Conservation (phyloP, 2,888 invertebrate species). For the Synergus japonicus region DNA sequence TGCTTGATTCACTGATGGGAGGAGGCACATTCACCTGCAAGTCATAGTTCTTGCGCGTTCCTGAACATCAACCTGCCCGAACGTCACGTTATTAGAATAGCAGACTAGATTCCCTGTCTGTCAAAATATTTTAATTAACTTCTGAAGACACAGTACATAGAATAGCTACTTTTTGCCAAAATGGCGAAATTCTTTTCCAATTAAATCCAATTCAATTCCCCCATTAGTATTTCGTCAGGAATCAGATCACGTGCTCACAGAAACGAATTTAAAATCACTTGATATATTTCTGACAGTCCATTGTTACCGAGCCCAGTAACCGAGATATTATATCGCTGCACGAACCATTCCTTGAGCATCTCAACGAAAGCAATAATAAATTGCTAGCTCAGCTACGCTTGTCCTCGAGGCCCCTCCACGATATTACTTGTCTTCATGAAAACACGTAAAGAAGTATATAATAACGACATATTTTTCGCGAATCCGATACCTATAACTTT, state of each 20-base stretch:
- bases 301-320: not conserved
- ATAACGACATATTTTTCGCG: not conserved
- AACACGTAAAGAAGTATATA: not conserved
- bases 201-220: not conserved
- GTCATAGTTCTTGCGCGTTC: not conserved
- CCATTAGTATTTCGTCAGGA: not conserved
- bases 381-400: constrained; percentile 1
- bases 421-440: not conserved
- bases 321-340: not conserved
- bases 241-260: not conserved
- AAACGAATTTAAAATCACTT: not conserved
- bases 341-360: not conserved
- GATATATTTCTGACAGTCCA: not conserved
- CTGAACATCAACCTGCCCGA: not conserved
- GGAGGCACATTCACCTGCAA: not conserved
- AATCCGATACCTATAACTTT: not conserved
- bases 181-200: not conserved
- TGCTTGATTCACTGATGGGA: constrained; percentile 59
- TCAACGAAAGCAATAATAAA: constrained; percentile 21
- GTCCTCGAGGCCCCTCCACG: not conserved
- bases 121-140: not conserved
- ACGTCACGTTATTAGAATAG: not conserved
- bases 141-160: not conserved
- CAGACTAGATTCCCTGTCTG: not conserved
- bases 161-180: not conserved